Conservation (phyloP, 1,140 invertebrate species). For the Calephelis nemesis region DNA sequence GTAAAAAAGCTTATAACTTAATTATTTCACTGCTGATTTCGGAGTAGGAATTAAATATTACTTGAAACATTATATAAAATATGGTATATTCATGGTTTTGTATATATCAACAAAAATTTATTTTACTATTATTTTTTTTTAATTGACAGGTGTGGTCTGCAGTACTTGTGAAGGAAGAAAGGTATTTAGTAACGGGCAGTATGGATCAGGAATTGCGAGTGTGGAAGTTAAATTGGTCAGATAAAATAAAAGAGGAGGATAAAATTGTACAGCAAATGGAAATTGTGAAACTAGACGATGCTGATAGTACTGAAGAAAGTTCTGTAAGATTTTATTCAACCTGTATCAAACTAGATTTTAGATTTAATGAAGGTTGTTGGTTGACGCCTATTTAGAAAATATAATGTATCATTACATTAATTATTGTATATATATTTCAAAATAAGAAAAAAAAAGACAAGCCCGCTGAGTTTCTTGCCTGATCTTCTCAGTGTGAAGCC, state of each 20-base stretch:
- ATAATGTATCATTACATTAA: too few species aligned
- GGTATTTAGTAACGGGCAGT: slow-evolving; percentile 92
- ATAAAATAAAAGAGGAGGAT: slow-evolving; percentile 77
- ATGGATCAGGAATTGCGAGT: slow-evolving; percentile 91
- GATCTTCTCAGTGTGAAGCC: too few species aligned
- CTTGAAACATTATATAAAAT: too few species aligned
- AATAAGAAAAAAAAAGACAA: too few species aligned
- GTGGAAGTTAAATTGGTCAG: slow-evolving; percentile 84
- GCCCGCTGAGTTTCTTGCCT: too few species aligned
- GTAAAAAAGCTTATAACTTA: too few species aligned
- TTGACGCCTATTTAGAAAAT: too few species aligned
- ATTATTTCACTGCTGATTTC: too few species aligned
- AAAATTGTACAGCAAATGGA: slow-evolving; percentile 75
- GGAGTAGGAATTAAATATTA: too few species aligned
- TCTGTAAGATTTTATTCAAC: slow-evolving; percentile 36
- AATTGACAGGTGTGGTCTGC: slow-evolving; percentile 89
- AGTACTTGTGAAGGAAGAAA: slow-evolving; percentile 87
- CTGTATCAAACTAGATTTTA: neutral
- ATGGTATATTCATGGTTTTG: too few species aligned
- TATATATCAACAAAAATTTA: too few species aligned
- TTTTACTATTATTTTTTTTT: neutral
- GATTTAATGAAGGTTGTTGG: slow-evolving; percentile 55
- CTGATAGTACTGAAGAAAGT: slow-evolving; percentile 75
- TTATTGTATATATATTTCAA: too few species aligned
- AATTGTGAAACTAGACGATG: slow-evolving; percentile 80